Evolutionary conservation across 2,888 invertebrate species (phyloP).

Genomic region (Myopa tessellatipennis): DNA sequence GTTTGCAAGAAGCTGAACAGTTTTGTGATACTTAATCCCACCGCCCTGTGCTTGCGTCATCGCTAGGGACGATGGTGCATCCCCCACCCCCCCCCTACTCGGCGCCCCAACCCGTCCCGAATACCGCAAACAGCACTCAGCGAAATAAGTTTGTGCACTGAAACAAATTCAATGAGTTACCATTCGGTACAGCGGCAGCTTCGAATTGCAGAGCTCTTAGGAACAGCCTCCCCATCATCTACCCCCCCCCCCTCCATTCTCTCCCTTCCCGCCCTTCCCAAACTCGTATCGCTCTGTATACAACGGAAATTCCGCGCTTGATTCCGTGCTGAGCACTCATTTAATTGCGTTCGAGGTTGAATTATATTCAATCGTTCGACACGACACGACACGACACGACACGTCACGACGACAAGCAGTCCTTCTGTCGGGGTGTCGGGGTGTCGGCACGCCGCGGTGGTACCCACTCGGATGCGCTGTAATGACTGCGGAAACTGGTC

Average conservation of each 20-base stretch:
- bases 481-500: not conserved
- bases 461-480: not conserved
- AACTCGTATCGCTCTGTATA: not conserved
- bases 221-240: not conserved
- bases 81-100: constrained; percentile 1
- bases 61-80: not conserved
- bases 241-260: not conserved
- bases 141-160: constrained; percentile 31
- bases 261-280: not conserved
- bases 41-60: constrained; percentile 19
- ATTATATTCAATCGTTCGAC: constrained; percentile 43
- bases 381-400: constrained; percentile 13
- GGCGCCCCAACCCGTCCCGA: constrained; percentile 15
- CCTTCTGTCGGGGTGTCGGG: not conserved
- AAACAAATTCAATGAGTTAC: constrained; percentile 18
- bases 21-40: not conserved
- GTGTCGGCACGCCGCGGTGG: too few species aligned
- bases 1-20: not conserved
- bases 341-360: constrained; percentile 44
- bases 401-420: not conserved
- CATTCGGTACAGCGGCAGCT: constrained; percentile 8
- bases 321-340: constrained; percentile 31
- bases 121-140: constrained; percentile 25
- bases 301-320: constrained; percentile 36
- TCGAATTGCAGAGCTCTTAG: too few species aligned